Evolutionary conservation across 2,113 vertebrate species (phyloP).

Genomic region (Megaceryle torquata): DNA sequence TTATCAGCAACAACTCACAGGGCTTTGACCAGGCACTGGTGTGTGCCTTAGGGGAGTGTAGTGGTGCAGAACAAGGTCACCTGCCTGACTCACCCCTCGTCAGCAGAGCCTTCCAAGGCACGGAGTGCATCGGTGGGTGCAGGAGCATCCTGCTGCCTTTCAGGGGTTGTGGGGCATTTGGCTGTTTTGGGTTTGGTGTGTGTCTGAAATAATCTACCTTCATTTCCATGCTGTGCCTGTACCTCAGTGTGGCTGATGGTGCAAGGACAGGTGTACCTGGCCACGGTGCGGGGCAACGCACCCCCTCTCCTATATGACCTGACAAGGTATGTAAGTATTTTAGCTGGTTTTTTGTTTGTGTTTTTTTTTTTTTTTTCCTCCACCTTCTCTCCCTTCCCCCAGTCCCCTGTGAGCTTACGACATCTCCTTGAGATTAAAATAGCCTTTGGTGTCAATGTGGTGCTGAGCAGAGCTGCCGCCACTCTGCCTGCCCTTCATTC

Average conservation of each 20-base stretch:
- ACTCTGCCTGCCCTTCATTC: background rate
- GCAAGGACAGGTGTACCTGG: fast-evolving
- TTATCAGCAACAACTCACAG: fast-evolving
- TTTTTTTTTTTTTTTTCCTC: background rate
- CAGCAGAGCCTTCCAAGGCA: background rate
- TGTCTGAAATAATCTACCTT: background rate
- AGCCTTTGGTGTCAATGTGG: background rate
- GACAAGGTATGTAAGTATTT: background rate
- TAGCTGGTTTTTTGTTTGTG: background rate
- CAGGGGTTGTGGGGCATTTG: fast-evolving
- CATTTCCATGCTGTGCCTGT: background rate
- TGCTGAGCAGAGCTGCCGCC: fast-evolving
- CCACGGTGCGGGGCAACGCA: fast-evolving
- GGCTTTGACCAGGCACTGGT: fast-evolving
- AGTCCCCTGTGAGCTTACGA: background rate
- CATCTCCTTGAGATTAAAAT: background rate
- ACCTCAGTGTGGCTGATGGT: fast-evolving
- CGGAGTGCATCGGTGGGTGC: fast-evolving
- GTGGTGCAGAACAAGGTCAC: background rate
- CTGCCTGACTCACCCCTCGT: fast-evolving
- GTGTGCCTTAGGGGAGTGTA: fast-evolving
- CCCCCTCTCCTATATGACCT: background rate
- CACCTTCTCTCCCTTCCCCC: background rate
- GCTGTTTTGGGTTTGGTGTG: background rate
- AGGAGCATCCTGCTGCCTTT: background rate